phyloP scores from a whole-genome alignment of 2,888 invertebrate genomes.

The Drosophila mettleri region DNA sequence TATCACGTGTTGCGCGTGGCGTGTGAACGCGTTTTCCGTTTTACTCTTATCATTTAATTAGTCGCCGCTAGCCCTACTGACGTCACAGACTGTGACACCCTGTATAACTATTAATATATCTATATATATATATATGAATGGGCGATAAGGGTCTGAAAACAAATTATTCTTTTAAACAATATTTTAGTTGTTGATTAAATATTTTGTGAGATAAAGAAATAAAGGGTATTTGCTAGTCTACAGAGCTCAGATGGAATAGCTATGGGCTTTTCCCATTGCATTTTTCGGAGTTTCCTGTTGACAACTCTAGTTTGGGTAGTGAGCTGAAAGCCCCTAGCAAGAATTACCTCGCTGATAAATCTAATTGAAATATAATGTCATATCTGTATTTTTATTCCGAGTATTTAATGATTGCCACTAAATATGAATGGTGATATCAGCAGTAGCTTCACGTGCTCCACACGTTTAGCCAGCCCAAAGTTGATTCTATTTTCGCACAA shows the following conservation, averaged over 20 bases:
- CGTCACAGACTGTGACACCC: slow-evolving; percentile 26
- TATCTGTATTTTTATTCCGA: slow-evolving; percentile 8
- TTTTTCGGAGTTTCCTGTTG: neutral
- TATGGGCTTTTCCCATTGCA: neutral
- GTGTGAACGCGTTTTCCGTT: slow-evolving; percentile 33
- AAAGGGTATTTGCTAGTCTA: neutral
- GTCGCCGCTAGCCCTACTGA: slow-evolving; percentile 22
- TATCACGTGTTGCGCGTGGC: slow-evolving; percentile 36
- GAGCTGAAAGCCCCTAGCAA: neutral
- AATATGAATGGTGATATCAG: neutral
- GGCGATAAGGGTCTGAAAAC: neutral
- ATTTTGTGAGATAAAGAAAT: too few species aligned
- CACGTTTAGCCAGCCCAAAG: slow-evolving; percentile 50
- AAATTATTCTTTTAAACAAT: neutral
- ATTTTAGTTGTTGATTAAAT: neutral
- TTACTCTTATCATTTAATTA: slow-evolving; percentile 67
- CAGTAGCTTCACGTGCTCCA: slow-evolving; percentile 52
- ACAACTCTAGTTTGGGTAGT: neutral
- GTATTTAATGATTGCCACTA: slow-evolving; percentile 24
- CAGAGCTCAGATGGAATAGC: neutral
- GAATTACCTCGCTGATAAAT: neutral
- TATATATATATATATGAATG: neutral
- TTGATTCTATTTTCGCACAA: slow-evolving; percentile 43
- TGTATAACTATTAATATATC: neutral
- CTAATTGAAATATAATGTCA: neutral